These are phyloP conservation scores for Heterocephalus glaber DNA, from an alignment of 2,113 vertebrate species.

Conservation along the genomic window DNA sequence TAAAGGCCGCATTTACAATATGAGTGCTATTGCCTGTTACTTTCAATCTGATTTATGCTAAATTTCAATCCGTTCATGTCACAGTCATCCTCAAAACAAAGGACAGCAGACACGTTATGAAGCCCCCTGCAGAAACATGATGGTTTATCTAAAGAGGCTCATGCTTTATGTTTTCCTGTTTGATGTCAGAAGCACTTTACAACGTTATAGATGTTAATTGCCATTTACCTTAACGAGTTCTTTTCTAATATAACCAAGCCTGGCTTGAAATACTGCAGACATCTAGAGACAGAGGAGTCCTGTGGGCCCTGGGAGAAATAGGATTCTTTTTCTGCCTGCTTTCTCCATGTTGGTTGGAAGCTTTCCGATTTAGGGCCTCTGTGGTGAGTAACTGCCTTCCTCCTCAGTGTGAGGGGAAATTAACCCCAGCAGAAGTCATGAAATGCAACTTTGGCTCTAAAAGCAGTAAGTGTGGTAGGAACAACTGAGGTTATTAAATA, in stretches of 20 bases:
- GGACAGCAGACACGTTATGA: constrained; percentile 37
- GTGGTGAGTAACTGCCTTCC: constrained; percentile 2
- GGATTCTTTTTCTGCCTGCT: constrained; percentile 27
- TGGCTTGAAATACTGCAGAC: constrained; percentile 25
- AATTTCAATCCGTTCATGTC: constrained; percentile 27
- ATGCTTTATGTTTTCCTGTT: constrained; percentile 32
- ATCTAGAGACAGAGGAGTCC: neutral
- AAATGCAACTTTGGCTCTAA: constrained; percentile 50
- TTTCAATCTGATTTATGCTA: constrained; percentile 54
- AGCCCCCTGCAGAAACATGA: constrained; percentile 59
- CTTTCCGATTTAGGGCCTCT: constrained; percentile 54
- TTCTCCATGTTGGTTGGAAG: neutral
- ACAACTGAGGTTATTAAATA: neutral
- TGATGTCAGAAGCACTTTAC: constrained; percentile 58
- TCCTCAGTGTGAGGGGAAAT: constrained; percentile 63
- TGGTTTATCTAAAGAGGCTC: constrained; percentile 43
- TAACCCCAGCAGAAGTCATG: constrained; percentile 50
- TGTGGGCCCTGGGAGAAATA: neutral
- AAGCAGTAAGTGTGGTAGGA: neutral
- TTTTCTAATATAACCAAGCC: constrained; percentile 43
- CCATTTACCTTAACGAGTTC: constrained; percentile 64
- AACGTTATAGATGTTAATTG: constrained; percentile 58
- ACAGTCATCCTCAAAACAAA: constrained; percentile 64
- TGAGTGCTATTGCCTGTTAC: neutral
- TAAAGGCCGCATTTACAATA: neutral